phyloP scores from a whole-genome alignment of 37 sponge, comb jelly and placozoan genomes.

The Mnemiopsis leidyi region DNA sequence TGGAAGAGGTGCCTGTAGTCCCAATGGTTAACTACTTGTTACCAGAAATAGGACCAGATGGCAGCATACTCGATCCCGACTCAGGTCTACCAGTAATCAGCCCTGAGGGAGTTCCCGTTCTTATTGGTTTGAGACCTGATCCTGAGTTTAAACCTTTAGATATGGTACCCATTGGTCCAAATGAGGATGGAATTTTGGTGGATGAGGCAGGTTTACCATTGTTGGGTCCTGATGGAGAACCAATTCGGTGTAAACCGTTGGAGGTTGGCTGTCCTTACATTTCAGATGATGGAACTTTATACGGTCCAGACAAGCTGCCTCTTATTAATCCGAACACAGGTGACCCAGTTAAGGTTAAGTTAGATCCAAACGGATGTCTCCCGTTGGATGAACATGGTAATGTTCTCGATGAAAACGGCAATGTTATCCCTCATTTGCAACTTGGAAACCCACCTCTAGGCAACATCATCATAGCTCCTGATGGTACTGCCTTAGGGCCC shows the following conservation, averaged over 20 bases:
- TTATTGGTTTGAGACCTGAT: neutral
- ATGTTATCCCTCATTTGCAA: neutral
- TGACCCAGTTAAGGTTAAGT: neutral
- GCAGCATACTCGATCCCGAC: neutral
- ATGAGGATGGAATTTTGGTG: constrained; percentile 6
- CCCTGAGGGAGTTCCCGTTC: constrained; percentile 10
- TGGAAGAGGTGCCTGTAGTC: neutral
- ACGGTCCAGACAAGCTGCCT: neutral
- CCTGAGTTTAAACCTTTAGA: neutral
- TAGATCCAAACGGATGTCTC: neutral
- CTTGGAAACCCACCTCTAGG: neutral
- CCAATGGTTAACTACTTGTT: neutral
- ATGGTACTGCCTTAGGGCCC: neutral
- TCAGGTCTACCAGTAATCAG: neutral
- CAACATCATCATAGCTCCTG: constrained; percentile 5
- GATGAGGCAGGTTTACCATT: neutral
- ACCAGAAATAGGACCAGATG: constrained; percentile 5
- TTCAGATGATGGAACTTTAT: neutral
- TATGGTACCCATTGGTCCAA: neutral
- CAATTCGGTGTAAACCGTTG: neutral
- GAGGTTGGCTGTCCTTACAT: neutral
- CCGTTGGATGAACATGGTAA: neutral
- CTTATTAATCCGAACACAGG: neutral
- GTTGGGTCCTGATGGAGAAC: neutral
- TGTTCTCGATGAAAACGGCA: neutral